These are phyloP conservation scores for Marmota flaviventris DNA, from an alignment of 2,113 vertebrate species.

Conservation along the genomic window DNA sequence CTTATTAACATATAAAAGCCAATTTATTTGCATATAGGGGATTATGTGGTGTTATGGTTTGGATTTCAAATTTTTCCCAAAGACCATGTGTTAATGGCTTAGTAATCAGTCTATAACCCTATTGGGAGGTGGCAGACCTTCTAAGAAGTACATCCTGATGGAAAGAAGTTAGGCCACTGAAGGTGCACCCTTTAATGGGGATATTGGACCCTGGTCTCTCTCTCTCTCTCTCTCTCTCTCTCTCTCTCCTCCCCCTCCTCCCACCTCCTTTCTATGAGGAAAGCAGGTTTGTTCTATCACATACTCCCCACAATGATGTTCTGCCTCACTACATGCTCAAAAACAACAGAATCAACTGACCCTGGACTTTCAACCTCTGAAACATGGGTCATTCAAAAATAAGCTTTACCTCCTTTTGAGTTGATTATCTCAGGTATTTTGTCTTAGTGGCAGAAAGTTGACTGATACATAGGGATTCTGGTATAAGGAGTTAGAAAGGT, in stretches of 20 bases:
- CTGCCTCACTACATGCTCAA: not conserved
- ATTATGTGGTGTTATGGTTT: not conserved
- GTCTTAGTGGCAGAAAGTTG: not conserved
- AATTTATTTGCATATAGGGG: not conserved
- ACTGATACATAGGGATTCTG: not conserved
- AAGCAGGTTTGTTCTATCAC: not conserved
- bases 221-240: not conserved
- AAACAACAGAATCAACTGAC: not conserved
- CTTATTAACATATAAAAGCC: not conserved
- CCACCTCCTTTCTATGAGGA: not conserved
- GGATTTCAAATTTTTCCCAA: not conserved
- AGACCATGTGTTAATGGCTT: not conserved
- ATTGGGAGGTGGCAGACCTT: not conserved
- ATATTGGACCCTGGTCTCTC: not conserved
- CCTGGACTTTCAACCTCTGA: not conserved
- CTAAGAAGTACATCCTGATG: not conserved
- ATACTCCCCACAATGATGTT: too few species aligned
- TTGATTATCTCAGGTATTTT: not conserved
- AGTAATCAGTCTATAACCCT: accelerated
- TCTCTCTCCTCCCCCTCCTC: too few species aligned
- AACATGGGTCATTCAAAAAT: too few species aligned
- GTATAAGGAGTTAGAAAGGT: not conserved
- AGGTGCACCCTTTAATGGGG: accelerated
- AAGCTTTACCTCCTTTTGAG: not conserved
- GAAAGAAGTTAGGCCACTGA: not conserved